A percentile compares a stretch with the other conserved stretches of the same genome.
These are phyloP conservation scores for Neolamprologus devosi DNA, from an alignment of 2,113 vertebrate species.

Conservation along the genomic window DNA sequence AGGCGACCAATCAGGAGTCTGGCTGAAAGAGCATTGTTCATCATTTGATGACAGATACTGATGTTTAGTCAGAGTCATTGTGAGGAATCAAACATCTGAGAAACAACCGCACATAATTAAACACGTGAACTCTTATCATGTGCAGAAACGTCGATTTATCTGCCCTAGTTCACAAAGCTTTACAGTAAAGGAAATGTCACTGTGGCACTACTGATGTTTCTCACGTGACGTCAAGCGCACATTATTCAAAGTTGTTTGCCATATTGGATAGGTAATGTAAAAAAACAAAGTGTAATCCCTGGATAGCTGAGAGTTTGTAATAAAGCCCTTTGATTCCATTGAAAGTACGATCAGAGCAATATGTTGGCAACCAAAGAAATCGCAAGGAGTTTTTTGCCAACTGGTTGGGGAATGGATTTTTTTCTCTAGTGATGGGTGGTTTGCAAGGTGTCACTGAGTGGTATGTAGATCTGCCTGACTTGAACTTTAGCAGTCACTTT, in stretches of 20 bases:
- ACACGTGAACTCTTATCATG: not conserved
- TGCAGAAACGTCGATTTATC: not conserved
- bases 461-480: not conserved
- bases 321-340: not conserved
- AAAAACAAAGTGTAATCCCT: not conserved
- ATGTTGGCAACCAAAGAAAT: not conserved
- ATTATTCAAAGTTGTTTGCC: not conserved
- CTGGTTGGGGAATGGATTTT: not conserved
- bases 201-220: not conserved
- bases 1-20: not conserved
- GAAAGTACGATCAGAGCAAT: not conserved
- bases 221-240: accelerated
- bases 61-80: not conserved
- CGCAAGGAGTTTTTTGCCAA: not conserved
- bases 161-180: not conserved
- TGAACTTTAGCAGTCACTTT: not conserved
- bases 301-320: not conserved
- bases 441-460: not conserved
- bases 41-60: not conserved
- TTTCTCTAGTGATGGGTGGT: not conserved
- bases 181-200: not conserved
- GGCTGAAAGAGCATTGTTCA: not conserved
- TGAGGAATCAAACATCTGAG: not conserved
- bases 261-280: not conserved
- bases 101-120: not conserved